Conservation (phyloP, 2,113 vertebrate genomes). For the Cygnus buccinator region DNA sequence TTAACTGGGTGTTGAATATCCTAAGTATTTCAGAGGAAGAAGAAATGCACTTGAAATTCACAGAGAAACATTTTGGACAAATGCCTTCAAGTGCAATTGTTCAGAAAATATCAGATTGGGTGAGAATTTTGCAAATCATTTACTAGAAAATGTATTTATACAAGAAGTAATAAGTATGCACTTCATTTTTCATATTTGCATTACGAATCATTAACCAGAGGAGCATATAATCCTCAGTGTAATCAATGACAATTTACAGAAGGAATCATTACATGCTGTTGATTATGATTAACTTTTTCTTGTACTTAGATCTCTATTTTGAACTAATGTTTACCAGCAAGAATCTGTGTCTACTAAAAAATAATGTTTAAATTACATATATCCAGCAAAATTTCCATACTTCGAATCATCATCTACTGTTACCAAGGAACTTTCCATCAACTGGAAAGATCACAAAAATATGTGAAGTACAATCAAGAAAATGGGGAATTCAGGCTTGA, state of each 20-base stretch:
- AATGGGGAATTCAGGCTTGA: not conserved
- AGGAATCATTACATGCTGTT: not conserved
- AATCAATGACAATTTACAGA: not conserved
- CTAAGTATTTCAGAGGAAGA: not conserved
- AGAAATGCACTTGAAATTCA: not conserved
- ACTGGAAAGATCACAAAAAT: not conserved
- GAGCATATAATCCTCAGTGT: not conserved
- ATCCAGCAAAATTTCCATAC: not conserved
- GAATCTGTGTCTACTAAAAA: not conserved
- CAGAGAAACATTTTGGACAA: not conserved
- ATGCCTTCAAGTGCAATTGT: not conserved
- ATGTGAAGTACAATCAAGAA: not conserved
- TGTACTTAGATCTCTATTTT: not conserved
- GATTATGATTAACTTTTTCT: not conserved
- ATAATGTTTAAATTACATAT: not conserved
- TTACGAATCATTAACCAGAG: slow-evolving; percentile 10
- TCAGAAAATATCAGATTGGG: not conserved
- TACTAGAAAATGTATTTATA: not conserved
- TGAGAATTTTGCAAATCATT: not conserved
- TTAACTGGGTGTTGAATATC: not conserved
- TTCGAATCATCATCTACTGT: not conserved
- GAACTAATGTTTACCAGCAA: not conserved
- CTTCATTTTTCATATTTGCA: not conserved
- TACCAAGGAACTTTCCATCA: not conserved
- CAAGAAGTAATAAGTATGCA: not conserved